These are phyloP conservation scores for Laothoe populi DNA, from an alignment of 2,888 invertebrate genomes.

Conservation along the genomic window DNA sequence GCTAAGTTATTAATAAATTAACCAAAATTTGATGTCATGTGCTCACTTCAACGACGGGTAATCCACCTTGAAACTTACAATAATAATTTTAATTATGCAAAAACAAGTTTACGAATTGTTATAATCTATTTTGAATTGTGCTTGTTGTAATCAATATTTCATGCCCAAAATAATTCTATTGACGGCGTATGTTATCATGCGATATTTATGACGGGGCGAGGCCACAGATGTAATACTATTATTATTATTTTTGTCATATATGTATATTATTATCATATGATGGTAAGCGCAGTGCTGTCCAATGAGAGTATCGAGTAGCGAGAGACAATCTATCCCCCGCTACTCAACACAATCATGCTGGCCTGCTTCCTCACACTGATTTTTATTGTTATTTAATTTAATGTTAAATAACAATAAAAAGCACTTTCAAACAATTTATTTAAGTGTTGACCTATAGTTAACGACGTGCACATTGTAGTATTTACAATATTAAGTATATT, in stretches of 20 bases:
- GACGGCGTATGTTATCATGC: not conserved
- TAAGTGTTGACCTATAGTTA: too few species aligned
- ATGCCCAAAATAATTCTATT: not conserved
- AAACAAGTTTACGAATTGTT: conserved; percentile 23
- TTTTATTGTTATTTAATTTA: too few species aligned
- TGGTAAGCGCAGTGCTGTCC: too few species aligned
- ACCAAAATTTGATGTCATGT: conserved; percentile 16
- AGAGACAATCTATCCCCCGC: too few species aligned
- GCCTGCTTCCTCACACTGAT: not conserved
- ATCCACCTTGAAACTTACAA: conserved; percentile 21
- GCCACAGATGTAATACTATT: not conserved
- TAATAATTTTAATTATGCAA: conserved; percentile 19
- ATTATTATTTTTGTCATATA: too few species aligned
- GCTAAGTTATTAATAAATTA: not conserved
- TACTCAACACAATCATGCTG: too few species aligned
- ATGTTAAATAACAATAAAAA: too few species aligned
- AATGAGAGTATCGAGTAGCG: too few species aligned
- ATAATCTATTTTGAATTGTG: conserved; percentile 5
- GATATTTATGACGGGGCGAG: conserved; percentile 1
- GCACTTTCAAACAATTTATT: too few species aligned
- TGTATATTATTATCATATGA: too few species aligned
- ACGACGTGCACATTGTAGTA: too few species aligned
- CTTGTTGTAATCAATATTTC: conserved; percentile 1
- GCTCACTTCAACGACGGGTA: conserved; percentile 3
- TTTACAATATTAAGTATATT: too few species aligned